Conservation (phyloP, 2,888 invertebrate genomes). For the Aplocera efformata region DNA sequence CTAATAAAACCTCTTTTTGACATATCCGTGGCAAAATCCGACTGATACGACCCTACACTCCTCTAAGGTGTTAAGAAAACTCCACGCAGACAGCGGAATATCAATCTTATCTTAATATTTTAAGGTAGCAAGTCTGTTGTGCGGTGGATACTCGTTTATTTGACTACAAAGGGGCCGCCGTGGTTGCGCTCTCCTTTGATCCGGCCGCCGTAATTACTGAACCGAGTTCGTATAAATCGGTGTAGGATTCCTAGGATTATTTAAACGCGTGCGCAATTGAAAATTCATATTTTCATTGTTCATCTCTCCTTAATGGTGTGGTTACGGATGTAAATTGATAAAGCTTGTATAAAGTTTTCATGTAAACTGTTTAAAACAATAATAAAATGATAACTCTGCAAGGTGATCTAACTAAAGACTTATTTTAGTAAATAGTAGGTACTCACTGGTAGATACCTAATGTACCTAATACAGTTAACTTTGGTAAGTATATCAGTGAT, state of each 20-base stretch:
- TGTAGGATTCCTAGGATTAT: conserved; percentile 54
- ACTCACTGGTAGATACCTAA: no score
- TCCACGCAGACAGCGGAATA: conserved; percentile 19
- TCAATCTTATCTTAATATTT: conserved; percentile 10
- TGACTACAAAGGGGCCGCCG: conserved; percentile 73
- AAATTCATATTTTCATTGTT: conserved; percentile 24
- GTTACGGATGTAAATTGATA: conserved; percentile 15
- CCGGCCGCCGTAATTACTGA: conserved; percentile 71
- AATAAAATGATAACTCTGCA: no score
- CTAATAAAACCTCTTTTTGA: conserved; percentile 80
- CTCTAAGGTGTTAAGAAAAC: conserved; percentile 75
- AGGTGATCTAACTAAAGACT: no score
- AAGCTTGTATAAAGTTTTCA: background rate
- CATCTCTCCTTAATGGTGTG: conserved; percentile 5
- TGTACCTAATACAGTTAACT: no score
- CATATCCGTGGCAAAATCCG: conserved; percentile 80
- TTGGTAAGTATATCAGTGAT: no score
- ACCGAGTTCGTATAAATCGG: conserved; percentile 43
- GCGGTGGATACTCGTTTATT: conserved; percentile 58
- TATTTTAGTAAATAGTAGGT: no score
- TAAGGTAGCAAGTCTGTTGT: conserved; percentile 31
- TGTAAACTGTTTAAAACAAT: no score
- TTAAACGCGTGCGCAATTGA: conserved; percentile 29
- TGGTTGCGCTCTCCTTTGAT: conserved; percentile 69
- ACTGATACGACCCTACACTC: conserved; percentile 75